phyloP scores from a whole-genome alignment of 2,113 vertebrate species.

The Silurus glanis region DNA sequence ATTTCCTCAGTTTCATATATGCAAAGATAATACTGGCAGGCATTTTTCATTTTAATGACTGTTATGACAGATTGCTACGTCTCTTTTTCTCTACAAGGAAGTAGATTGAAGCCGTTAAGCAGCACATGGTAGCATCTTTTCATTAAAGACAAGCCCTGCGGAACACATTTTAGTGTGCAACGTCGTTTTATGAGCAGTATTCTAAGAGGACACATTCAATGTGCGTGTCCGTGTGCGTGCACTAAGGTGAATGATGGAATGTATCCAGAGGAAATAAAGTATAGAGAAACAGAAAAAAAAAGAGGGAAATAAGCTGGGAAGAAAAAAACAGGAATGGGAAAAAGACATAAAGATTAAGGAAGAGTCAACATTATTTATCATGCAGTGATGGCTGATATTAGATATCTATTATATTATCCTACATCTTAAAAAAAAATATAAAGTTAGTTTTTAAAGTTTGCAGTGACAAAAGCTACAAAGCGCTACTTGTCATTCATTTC shows the following conservation, averaged over 20 bases:
- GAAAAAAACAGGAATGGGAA: not conserved
- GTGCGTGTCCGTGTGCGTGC: not conserved
- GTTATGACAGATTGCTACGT: slow-evolving; percentile 24
- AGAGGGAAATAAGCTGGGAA: too few relatives aligned
- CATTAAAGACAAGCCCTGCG: slow-evolving; percentile 24
- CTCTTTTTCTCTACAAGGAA: slow-evolving; percentile 15
- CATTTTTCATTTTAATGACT: slow-evolving; percentile 39
- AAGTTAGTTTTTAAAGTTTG: slow-evolving; percentile 7
- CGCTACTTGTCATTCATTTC: not conserved
- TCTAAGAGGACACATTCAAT: not conserved
- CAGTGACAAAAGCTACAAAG: not conserved
- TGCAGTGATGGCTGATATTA: not conserved
- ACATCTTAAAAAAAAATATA: not conserved
- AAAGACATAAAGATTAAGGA: not conserved
- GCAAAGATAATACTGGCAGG: slow-evolving; percentile 9
- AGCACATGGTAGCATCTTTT: slow-evolving; percentile 26
- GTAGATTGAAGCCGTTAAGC: slow-evolving; percentile 12
- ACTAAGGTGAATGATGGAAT: not conserved
- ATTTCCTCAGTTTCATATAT: slow-evolving; percentile 6
- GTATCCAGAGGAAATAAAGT: not conserved
- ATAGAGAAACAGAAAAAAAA: not conserved
- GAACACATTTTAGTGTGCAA: slow-evolving; percentile 21
- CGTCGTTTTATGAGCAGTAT: not conserved
- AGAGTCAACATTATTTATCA: not conserved
- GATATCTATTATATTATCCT: not conserved